phyloP scores from a whole-genome alignment of 1,140 invertebrate genomes.

The Temnothorax longispinosus region DNA sequence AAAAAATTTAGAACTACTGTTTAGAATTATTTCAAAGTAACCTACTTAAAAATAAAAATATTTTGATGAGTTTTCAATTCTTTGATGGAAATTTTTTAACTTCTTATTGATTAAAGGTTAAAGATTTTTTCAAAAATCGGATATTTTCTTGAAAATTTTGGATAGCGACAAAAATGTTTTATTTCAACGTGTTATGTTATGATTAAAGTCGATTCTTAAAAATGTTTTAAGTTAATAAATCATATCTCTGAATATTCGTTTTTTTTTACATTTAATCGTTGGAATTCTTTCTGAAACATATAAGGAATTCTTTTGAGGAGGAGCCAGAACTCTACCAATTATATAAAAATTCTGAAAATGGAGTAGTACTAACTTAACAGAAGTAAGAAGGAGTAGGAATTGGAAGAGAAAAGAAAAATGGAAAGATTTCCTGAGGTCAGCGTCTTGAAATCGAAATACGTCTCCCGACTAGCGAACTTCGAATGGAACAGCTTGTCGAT shows the following conservation, averaged over 20 bases:
- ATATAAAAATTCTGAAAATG: constrained; percentile 13
- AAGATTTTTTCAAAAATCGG: neutral
- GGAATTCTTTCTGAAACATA: neutral
- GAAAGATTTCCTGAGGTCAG: constrained; percentile 16
- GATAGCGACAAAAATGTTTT: neutral
- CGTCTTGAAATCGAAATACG: constrained; percentile 6
- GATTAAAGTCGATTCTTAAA: neutral
- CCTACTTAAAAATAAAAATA: neutral
- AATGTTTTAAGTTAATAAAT: neutral
- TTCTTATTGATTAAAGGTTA: neutral
- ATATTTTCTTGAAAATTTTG: neutral
- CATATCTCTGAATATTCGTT: neutral
- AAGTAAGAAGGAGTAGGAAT: constrained; percentile 15
- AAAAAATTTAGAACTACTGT: too few relatives aligned
- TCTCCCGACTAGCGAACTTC: constrained; percentile 1
- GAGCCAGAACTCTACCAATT: neutral
- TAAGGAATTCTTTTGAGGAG: neutral
- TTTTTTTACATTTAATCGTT: neutral
- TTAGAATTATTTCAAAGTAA: too few relatives aligned
- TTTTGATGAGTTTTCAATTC: neutral
- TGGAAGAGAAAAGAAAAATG: constrained; percentile 23
- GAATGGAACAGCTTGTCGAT: constrained; percentile 21
- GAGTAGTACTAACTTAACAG: constrained; percentile 8
- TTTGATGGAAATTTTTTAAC: neutral
- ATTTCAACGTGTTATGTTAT: neutral